Evolutionary conservation across 2,113 vertebrate genomes (phyloP).

Genomic region (Leuciscus idus): DNA sequence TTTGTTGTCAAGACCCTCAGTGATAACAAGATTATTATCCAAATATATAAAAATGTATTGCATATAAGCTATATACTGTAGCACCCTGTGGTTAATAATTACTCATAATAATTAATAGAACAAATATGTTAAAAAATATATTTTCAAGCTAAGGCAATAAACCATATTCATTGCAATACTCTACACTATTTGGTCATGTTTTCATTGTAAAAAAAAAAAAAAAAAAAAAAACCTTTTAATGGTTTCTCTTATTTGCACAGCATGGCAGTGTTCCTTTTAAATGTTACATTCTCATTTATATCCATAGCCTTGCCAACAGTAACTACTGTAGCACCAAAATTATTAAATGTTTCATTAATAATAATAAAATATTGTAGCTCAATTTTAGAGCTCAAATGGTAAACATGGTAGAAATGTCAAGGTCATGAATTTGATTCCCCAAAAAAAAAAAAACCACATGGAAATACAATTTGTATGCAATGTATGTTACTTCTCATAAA

Average conservation of each 20-base stretch:
- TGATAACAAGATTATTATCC: not conserved
- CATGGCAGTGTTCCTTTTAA: too few relatives aligned
- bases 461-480: not conserved
- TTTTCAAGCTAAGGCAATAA: not conserved
- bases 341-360: not conserved
- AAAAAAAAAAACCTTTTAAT: not conserved
- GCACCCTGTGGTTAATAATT: not conserved
- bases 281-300: not conserved
- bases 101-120: not conserved
- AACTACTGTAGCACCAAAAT: not conserved
- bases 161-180: not conserved
- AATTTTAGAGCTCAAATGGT: not conserved
- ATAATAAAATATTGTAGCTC: not conserved
- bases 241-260: conserved; percentile 10
- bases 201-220: not conserved
- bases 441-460: not conserved
- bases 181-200: not conserved
- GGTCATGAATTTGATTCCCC: not conserved
- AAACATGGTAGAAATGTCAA: not conserved
- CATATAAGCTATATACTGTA: not conserved
- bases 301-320: not conserved
- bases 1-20: not conserved
- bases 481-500: not conserved
- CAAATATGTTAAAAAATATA: not conserved
- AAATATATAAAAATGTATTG: not conserved